Evolutionary conservation across 2,888 invertebrate species (phyloP), one percentile per base, ranked within the genome.

Genomic region (Bhutanitis thaidina): DNA sequence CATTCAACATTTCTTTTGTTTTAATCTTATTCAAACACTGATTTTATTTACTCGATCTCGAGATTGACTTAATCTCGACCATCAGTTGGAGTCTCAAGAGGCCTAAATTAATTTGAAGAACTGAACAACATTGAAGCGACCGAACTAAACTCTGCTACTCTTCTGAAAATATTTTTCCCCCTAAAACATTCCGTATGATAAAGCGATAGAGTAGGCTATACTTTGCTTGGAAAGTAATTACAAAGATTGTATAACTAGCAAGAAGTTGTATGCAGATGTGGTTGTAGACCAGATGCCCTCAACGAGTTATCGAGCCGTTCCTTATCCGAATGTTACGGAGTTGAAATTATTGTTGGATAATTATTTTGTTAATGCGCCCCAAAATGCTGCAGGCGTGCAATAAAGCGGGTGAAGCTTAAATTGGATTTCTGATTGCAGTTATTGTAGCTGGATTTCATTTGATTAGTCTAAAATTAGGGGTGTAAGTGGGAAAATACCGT

Each of bases 81-180:
- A 67, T 67, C 69, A 60, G 73, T 63, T 71, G 59, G 58, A 69
- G 69, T 77, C 78, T 86, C 84, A 73, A 86, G 85, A 82, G 83
- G 82, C 75, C 68, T 62, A 77, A 87, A 85, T 85, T 87, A 85
- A 86, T 82, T 80, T 82, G 74, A 79, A 84, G 78, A 84, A 82
- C 82, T 81, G 75, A 77, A 69, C 77, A 79, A 79, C 77, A 69
- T 61, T 58, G 59, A 62, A 58, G 54, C 56, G 58, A 54, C 38
- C 45, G 41, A 57, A 51, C 43, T 52, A 38, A 49, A 38, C 39
- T 37, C 35, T 56, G 36, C 20, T 50, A 43, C 41, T 8, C 35
- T 43, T 9, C 29, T 15, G 25, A 34, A 46, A 51, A 54, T 39
- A 16, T 43, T 27, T 44, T 27, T 10, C 1, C n/a, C 29, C 55